Conservation (phyloP, 2,888 invertebrate species). For the Cantharis rustica region DNA sequence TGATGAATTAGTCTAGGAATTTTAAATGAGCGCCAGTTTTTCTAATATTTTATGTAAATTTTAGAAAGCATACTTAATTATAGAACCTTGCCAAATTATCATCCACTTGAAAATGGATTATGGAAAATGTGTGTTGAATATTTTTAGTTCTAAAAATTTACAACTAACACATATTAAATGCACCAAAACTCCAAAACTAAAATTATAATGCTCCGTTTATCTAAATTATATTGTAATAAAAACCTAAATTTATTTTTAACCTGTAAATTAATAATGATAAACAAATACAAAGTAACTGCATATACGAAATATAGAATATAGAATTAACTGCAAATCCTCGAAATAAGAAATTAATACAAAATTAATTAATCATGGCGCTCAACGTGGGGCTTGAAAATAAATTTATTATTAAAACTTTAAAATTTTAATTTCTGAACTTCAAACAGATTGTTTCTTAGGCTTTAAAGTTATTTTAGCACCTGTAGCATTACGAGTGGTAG, state of each 20-base stretch:
- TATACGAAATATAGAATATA: too few relatives aligned
- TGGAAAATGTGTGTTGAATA: background rate
- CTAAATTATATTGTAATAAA: background rate
- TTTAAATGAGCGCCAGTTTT: background rate
- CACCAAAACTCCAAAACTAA: background rate
- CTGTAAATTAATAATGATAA: background rate
- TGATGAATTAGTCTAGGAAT: background rate
- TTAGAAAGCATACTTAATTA: background rate
- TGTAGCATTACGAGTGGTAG: too few relatives aligned
- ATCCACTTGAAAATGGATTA: background rate
- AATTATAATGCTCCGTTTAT: background rate
- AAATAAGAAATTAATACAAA: too few relatives aligned
- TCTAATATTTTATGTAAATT: background rate
- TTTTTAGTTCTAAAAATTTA: background rate
- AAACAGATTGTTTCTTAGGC: too few relatives aligned
- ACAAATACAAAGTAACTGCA: too few relatives aligned
- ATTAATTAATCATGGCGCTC: too few relatives aligned
- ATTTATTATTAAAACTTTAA: too few relatives aligned
- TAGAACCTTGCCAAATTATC: background rate
- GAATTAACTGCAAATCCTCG: too few relatives aligned
- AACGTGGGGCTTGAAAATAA: too few relatives aligned
- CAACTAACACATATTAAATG: too few relatives aligned
- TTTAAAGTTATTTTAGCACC: too few relatives aligned
- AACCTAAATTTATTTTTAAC: background rate
- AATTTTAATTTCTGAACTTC: too few relatives aligned